Percentiles rank a stretch among this genome's conserved stretches.
Conservation (phyloP, 2,113 vertebrate genomes). For the Prinia subflava region DNA sequence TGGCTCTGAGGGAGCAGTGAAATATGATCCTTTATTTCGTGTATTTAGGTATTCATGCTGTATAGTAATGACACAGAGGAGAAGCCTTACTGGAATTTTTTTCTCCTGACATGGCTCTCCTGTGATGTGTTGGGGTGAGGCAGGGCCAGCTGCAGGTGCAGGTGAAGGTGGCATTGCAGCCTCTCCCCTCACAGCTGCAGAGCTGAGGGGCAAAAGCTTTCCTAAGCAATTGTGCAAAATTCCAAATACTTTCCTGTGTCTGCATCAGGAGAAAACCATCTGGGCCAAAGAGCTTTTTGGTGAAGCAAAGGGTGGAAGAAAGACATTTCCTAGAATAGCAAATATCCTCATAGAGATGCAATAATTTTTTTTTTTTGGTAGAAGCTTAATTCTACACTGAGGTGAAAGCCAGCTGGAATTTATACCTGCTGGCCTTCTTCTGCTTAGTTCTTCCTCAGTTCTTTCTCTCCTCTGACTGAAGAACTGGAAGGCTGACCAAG, state of each 20-base stretch:
- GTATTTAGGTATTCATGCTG: not conserved
- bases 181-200: not conserved
- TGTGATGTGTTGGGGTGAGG: not conserved
- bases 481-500: not conserved
- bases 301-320: not conserved
- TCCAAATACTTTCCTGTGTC: not conserved
- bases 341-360: not conserved
- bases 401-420: not conserved
- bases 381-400: not conserved
- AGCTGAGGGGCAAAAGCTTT: not conserved
- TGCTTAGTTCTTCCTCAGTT: not conserved
- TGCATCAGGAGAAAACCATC: not conserved
- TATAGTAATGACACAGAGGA: not conserved
- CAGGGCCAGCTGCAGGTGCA: not conserved
- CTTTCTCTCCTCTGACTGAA: not conserved
- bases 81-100: not conserved
- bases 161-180: not conserved
- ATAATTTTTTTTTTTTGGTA: not conserved
- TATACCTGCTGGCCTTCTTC: not conserved
- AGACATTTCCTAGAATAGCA: not conserved
- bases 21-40: not conserved
- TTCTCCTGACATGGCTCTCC: not conserved
- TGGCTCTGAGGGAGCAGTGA: not conserved
- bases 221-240: rapidly evolving
- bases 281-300: not conserved